A percentile compares a stretch with the other conserved stretches of the same genome.
phyloP scores from a whole-genome alignment of 2,113 vertebrate species.

The Plecotus auritus region DNA sequence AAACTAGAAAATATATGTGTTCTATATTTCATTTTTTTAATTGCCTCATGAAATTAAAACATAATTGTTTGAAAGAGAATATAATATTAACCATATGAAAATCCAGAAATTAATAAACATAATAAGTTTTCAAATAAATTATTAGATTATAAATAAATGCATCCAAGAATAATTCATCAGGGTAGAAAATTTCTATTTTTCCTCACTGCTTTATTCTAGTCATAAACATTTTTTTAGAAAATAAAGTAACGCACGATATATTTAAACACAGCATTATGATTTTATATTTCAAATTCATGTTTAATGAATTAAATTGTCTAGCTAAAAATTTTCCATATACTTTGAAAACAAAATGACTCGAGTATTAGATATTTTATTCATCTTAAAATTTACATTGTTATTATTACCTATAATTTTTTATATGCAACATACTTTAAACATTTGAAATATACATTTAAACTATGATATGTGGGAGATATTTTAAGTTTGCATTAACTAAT shows the following conservation, averaged over 20 bases:
- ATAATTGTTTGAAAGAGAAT: not conserved
- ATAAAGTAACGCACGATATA: not conserved
- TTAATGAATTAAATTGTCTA: not conserved
- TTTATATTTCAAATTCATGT: not conserved
- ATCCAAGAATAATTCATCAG: not conserved
- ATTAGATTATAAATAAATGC: not conserved
- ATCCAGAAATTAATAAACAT: not conserved
- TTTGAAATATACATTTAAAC: not conserved
- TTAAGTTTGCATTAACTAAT: not conserved
- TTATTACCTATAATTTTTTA: not conserved
- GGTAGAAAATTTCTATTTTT: not conserved
- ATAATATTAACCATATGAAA: not conserved
- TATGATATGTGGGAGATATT: not conserved
- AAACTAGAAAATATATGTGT: not conserved
- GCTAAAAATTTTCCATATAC: not conserved
- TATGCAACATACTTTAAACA: not conserved
- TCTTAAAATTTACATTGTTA: not conserved
- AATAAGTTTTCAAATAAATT: not conserved
- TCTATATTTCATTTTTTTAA: not conserved
- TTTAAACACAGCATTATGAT: not conserved
- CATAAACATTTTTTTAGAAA: not conserved
- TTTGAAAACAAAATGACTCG: not conserved
- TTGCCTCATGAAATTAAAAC: not conserved
- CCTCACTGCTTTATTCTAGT: not conserved
- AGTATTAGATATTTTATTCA: not conserved